Evolutionary conservation across 2,888 invertebrate species (phyloP).

Genomic region (Meta bourneti): DNA sequence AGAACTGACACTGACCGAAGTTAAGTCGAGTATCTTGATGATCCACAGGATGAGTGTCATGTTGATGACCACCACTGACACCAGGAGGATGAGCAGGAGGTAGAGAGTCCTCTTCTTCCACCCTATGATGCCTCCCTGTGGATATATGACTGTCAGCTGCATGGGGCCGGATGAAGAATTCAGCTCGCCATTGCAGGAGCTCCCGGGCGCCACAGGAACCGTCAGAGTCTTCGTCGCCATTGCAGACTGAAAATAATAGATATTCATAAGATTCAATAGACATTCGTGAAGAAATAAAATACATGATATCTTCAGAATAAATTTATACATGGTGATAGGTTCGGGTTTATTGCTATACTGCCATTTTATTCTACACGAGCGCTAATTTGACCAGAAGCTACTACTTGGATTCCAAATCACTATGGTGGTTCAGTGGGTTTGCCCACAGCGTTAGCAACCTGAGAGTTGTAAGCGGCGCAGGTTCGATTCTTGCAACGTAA

Average conservation of each 20-base stretch:
- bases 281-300: background rate
- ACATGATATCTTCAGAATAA: background rate
- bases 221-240: slow-evolving; percentile 69
- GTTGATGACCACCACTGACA: slow-evolving; percentile 95
- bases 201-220: slow-evolving; percentile 32
- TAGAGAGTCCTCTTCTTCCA: slow-evolving; percentile 98
- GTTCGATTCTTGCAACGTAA: no score
- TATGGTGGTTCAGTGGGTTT: no score
- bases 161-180: slow-evolving; percentile 7
- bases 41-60: slow-evolving; percentile 97
- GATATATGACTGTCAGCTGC: slow-evolving; percentile 20
- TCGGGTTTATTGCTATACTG: no score
- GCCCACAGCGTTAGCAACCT: no score
- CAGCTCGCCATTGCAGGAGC: slow-evolving; percentile 62
- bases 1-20: slow-evolving; percentile 55
- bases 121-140: slow-evolving; percentile 89
- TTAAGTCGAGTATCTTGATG: slow-evolving; percentile 83
- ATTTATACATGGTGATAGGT: no score
- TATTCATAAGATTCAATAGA: background rate
- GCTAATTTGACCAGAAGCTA: no score
- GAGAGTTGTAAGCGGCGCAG: no score
- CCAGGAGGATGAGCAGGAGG: slow-evolving; percentile 91
- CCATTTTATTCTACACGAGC: no score
- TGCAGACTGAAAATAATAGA: background rate
- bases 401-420: background rate